Base-by-base conservation (phyloP, 2,113 vertebrate genomes). In the Alethe castanea region DNA sequence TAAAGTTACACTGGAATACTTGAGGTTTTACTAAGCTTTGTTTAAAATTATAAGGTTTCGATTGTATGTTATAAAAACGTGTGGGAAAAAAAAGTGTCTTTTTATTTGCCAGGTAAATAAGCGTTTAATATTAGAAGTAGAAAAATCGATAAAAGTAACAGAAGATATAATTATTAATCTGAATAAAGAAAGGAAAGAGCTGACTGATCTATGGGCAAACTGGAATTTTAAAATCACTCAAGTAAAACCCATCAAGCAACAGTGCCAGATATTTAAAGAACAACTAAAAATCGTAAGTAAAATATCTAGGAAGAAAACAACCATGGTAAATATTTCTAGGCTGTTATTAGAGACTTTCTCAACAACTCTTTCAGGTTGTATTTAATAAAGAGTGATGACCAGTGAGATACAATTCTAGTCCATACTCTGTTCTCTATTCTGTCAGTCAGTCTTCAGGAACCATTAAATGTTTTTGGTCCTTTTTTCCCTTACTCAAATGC, bases 211-310 rank as follows among this genome's bases (percentile, higher is more conserved):
- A 59, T 98, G 98, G 97, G 93, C 96, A 64, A 78, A 89, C 2
- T 97, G 98, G 98, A 98, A 98, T 95, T 97, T 98, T 36, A 97
- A 97, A 77, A 85, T 97, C 57, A 96, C 86, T 56, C 92, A 98
- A 91, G 79, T 86, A n/a, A 98, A 98, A 88, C 97, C 98, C 3
- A 12, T 96, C 71, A 98, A 97, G 86, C 98, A 98, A 69, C 98
- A 98, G 54, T 98, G 97, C 96, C 97, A 76, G 74, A 97, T 97
- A 36, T 98, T 98, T 94, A 97, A 98, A 95, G 98, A 99, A 44
- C 98, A 98, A 62, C 95, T 99, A 2, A 98, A 96, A 95, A 98
- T 93, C 50, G 98, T 99, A 97, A 97, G 96, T 67, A 44, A n/a
- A 83, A 67, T 12, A 80, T 0, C 28, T 47, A 25, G 14, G 25